phyloP scores from a whole-genome alignment of 2,113 vertebrate species.

The Phycodurus eques region DNA sequence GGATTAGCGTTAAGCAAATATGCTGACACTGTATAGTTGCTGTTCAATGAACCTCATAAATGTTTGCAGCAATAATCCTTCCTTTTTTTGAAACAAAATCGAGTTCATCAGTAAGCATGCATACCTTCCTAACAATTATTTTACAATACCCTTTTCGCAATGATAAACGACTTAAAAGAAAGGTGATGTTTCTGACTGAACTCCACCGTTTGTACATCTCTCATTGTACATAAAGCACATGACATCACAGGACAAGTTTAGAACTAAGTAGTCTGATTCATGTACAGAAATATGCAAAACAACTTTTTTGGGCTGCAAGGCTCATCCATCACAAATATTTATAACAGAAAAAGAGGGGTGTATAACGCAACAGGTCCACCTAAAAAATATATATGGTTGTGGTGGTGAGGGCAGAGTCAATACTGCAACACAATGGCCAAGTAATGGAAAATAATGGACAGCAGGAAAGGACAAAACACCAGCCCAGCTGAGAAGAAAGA shows the following conservation, averaged over 20 bases:
- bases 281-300: not conserved
- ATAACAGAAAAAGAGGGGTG: not conserved
- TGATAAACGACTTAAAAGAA: not conserved
- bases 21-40: no score
- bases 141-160: not conserved
- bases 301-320: not conserved
- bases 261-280: not conserved
- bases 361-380: not conserved
- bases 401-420: not conserved
- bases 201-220: not conserved
- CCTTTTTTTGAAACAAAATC: not conserved
- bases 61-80: slow-evolving; percentile 4
- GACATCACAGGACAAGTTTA: not conserved
- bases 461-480: not conserved
- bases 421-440: not conserved
- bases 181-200: not conserved
- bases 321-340: not conserved
- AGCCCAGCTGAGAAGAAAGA: not conserved
- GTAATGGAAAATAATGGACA: not conserved
- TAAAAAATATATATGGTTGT: not conserved
- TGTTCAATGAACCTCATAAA: slow-evolving; percentile 2
- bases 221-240: not conserved
- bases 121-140: not conserved
- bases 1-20: slow-evolving; percentile 29
- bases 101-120: not conserved